Percentiles rank a stretch among this genome's conserved stretches.
These are phyloP conservation scores for Lacerta agilis DNA, from an alignment of 2,797 vertebrate species.

Conservation along the genomic window DNA sequence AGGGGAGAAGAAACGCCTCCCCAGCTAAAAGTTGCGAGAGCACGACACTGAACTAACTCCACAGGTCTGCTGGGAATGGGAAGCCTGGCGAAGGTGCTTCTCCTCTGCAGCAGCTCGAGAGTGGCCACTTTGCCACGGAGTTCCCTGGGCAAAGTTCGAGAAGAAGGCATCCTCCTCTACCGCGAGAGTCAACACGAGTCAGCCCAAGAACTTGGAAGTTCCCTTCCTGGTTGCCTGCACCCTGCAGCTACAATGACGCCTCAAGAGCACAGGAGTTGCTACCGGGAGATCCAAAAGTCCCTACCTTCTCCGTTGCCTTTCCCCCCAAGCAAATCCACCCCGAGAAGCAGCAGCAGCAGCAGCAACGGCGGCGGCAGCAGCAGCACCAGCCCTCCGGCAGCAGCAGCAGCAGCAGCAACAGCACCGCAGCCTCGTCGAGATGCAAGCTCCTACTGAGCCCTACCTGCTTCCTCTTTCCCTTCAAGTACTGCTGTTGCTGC, in stretches of 20 bases:
- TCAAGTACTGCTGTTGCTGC: conserved; percentile 6
- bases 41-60: conserved; percentile 55
- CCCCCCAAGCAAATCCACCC: neutral
- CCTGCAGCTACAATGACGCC: neutral
- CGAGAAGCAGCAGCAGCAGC: neutral
- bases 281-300: neutral
- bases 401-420: neutral
- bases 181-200: neutral
- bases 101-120: neutral
- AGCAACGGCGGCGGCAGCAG: neutral
- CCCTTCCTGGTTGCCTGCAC: neutral
- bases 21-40: conserved; percentile 56
- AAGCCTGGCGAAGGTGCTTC: neutral
- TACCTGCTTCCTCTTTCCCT: conserved; percentile 37
- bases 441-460: conserved; percentile 19
- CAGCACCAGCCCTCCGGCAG: neutral
- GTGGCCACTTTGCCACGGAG: neutral
- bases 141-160: neutral
- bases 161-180: neutral
- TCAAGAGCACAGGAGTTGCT: neutral
- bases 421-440: neutral
- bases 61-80: conserved; percentile 17
- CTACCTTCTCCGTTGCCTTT: conserved; percentile 12
- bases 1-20: neutral
- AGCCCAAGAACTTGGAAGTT: conserved; percentile 40